phyloP scores from a whole-genome alignment of 2,888 invertebrate genomes.

The Synergus gifuensis region DNA sequence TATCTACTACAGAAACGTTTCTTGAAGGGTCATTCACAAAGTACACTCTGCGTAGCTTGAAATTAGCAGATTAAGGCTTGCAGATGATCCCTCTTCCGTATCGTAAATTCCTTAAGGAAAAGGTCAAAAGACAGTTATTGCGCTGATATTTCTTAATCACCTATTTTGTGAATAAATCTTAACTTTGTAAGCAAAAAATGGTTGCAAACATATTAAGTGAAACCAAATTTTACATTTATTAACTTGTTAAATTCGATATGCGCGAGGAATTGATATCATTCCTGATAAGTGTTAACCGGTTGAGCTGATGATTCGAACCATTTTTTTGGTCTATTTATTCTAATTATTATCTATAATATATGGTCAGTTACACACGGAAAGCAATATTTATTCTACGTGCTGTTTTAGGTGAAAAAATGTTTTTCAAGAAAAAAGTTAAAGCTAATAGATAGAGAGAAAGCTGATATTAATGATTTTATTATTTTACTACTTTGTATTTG shows the following conservation, averaged over 20 bases:
- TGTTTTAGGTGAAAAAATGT: neutral
- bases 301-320: neutral
- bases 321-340: neutral
- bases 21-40: constrained; percentile 17
- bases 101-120: neutral
- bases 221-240: neutral
- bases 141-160: neutral
- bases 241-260: no score
- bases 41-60: constrained; percentile 11
- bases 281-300: neutral
- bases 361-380: neutral
- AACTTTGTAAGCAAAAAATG: neutral
- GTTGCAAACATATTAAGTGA: neutral
- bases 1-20: constrained; percentile 14
- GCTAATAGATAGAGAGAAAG: neutral
- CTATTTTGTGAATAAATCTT: neutral
- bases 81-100: constrained; percentile 1
- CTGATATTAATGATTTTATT: neutral
- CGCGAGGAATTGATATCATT: neutral
- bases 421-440: neutral
- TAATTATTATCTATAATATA: neutral
- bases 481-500: neutral
- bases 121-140: neutral
- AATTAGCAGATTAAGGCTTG: constrained; percentile 29
- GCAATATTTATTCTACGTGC: neutral